phyloP scores from a whole-genome alignment of 2,888 invertebrate species.

The Drosophila nigricruria region DNA sequence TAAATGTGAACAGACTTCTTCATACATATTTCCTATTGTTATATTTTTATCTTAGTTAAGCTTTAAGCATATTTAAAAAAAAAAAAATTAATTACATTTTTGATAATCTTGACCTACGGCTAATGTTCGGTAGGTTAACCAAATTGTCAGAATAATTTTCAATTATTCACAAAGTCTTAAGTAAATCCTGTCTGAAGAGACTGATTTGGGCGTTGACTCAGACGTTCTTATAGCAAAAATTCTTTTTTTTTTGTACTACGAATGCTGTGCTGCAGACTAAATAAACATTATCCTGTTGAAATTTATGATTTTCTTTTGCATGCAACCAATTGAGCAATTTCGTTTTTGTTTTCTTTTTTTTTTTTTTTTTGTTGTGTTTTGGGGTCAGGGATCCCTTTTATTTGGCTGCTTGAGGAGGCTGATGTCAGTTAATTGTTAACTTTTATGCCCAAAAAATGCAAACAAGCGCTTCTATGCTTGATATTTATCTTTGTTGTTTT shows the following conservation, averaged over 20 bases:
- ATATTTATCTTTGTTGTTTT: slow-evolving; percentile 32
- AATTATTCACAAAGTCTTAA: neutral
- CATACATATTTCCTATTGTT: neutral
- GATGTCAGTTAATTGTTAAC: slow-evolving; percentile 65
- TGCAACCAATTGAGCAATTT: slow-evolving; percentile 58
- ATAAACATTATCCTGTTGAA: slow-evolving; percentile 13
- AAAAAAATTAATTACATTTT: neutral
- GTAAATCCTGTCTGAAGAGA: neutral
- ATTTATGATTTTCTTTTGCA: slow-evolving; percentile 29
- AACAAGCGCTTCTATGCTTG: slow-evolving; percentile 37
- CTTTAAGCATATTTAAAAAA: neutral
- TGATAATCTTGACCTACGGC: neutral
- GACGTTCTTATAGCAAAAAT: neutral
- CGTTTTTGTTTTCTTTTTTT: neutral
- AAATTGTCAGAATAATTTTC: neutral
- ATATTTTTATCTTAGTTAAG: neutral
- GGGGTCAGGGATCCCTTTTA: slow-evolving; percentile 8
- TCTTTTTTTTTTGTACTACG: neutral
- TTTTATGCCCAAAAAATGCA: slow-evolving; percentile 50
- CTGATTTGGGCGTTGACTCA: neutral
- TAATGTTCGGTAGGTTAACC: neutral
- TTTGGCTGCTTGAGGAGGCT: slow-evolving; percentile 14
- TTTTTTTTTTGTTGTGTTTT: neutral
- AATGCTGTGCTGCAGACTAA: slow-evolving; percentile 13
- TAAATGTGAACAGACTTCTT: neutral